Conservation (phyloP, 2,797 vertebrate genomes). For the Harpagifer antarcticus region DNA sequence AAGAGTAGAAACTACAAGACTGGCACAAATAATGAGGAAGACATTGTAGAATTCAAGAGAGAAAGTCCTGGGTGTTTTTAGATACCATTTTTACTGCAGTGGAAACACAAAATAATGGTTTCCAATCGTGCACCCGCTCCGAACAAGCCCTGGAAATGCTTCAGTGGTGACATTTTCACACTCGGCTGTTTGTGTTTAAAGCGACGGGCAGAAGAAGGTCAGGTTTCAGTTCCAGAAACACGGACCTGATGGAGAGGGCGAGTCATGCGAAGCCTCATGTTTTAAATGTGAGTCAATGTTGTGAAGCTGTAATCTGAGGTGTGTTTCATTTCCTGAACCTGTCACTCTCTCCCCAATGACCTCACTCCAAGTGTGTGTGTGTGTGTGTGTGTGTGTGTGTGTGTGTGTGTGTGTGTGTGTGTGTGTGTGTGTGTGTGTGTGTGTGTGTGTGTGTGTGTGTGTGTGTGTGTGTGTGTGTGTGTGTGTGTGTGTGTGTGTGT, state of each 20-base stretch:
- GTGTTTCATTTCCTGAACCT: slow-evolving; percentile 80
- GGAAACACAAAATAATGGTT: too few species aligned
- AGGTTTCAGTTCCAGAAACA: slow-evolving; percentile 52
- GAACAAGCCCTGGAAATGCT: too few species aligned
- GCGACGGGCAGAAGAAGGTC: slow-evolving; percentile 15
- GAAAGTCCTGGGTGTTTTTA: slow-evolving; percentile 39
- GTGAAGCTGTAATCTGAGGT: slow-evolving; percentile 78
- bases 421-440: slow-evolving; percentile 1
- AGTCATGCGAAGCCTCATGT: slow-evolving; percentile 52
- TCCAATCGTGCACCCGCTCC: too few species aligned
- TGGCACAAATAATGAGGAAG: neutral
- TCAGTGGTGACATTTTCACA: slow-evolving; percentile 44
- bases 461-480: slow-evolving; percentile 42
- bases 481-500: slow-evolving; percentile 38
- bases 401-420: slow-evolving; percentile 40
- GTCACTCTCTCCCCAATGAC: slow-evolving; percentile 71
- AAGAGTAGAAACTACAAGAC: slow-evolving; percentile 17
- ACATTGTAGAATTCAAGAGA: neutral
- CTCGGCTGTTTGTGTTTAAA: slow-evolving; percentile 53
- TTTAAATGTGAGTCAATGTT: slow-evolving; percentile 70
- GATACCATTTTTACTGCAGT: neutral
- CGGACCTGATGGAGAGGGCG: slow-evolving; percentile 11
- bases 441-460: slow-evolving; percentile 27
- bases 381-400: slow-evolving; percentile 40
- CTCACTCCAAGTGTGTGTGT: slow-evolving; percentile 56